These are phyloP conservation scores for Metellina segmentata DNA, from an alignment of 2,888 invertebrate genomes.

Conservation along the genomic window DNA sequence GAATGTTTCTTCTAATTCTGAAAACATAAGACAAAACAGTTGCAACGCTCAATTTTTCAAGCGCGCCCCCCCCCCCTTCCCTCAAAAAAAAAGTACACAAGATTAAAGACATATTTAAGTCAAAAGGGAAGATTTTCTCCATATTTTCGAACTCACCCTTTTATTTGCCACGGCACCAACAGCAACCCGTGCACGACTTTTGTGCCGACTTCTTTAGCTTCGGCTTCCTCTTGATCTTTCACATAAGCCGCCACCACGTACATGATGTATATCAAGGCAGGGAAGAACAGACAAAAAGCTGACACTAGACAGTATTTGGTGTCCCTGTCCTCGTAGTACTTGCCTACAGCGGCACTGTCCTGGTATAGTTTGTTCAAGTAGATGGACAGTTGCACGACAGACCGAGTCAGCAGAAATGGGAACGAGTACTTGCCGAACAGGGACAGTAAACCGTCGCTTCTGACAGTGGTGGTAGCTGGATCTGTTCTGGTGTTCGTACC, in stretches of 20 bases:
- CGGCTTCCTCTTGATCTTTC: constrained; percentile 72
- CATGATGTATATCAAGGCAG: constrained; percentile 77
- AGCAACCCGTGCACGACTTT: constrained; percentile 77
- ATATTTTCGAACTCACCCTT: constrained; percentile 64
- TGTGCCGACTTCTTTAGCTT: constrained; percentile 72
- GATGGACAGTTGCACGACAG: constrained; percentile 72
- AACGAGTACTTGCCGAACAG: constrained; percentile 69
- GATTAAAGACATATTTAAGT: no score
- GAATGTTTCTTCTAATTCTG: no score
- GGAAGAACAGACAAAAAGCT: constrained; percentile 68
- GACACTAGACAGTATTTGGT: constrained; percentile 72
- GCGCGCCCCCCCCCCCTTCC: no score
- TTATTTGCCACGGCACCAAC: constrained; percentile 78
- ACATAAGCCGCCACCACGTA: constrained; percentile 77
- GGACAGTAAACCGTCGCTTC: constrained; percentile 22
- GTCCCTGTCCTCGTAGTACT: constrained; percentile 68
- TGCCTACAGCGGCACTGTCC: constrained; percentile 77
- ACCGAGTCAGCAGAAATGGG: constrained; percentile 73
- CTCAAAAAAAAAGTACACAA: no score
- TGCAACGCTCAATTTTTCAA: no score
- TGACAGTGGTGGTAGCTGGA: background rate
- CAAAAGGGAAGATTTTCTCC: no score
- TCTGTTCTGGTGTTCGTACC: background rate
- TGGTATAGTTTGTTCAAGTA: constrained; percentile 78
- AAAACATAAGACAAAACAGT: no score